Percentiles rank a stretch among this genome's conserved stretches.
Conservation (phyloP, 2,888 invertebrate species). For the Uloborus plumipes region DNA sequence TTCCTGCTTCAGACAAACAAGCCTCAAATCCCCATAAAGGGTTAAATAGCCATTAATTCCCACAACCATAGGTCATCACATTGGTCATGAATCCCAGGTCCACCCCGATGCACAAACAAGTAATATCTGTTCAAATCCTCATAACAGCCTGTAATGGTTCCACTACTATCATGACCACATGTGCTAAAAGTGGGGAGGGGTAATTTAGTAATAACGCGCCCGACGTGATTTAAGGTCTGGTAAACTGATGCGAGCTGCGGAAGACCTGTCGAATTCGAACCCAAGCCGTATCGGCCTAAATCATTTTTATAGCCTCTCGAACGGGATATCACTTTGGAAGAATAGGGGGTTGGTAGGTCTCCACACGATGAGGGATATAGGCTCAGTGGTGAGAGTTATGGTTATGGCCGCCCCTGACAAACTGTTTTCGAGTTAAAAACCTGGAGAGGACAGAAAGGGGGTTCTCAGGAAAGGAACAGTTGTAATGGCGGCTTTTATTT, state of each 20-base stretch:
- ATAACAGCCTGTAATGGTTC: too few species aligned
- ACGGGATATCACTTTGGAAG: slow-evolving; percentile 6
- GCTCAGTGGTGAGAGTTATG: slow-evolving; percentile 24
- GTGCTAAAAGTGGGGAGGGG: slow-evolving; percentile 6
- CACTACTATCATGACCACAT: slow-evolving; percentile 1
- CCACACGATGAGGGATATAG: slow-evolving; percentile 19
- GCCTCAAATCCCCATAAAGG: too few species aligned
- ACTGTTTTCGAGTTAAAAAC: slow-evolving; percentile 42
- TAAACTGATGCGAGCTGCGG: slow-evolving; percentile 24
- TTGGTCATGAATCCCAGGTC: too few species aligned
- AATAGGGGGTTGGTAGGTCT: neutral
- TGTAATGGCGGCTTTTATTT: too few species aligned
- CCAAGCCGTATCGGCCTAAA: slow-evolving; percentile 28
- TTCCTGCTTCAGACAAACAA: too few species aligned
- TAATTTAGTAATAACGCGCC: slow-evolving; percentile 31
- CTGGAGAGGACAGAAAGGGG: slow-evolving; percentile 18
- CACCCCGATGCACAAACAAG: too few species aligned
- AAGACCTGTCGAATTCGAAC: slow-evolving; percentile 19
- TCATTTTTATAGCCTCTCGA: slow-evolving; percentile 34
- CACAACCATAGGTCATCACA: too few species aligned
- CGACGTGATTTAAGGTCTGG: slow-evolving; percentile 19
- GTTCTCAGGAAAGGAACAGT: neutral
- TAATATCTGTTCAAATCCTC: too few species aligned
- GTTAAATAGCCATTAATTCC: too few species aligned
- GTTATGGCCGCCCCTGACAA: slow-evolving; percentile 35